Conservation (phyloP, 2,113 vertebrate species). For the Bungarus multicinctus region DNA sequence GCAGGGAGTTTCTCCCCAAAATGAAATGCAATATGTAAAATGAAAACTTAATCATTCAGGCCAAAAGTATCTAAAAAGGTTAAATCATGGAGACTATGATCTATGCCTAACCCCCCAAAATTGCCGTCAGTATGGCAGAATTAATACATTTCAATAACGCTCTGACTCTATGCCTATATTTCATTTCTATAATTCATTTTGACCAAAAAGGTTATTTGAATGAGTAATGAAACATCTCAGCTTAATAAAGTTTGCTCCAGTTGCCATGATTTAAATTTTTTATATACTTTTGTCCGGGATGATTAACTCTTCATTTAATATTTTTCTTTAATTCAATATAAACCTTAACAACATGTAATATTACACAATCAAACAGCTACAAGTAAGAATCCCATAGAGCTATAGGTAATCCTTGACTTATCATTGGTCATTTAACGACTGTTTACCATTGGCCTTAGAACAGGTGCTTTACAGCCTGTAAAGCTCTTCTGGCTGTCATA, state of each 20-base stretch:
- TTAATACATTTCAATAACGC: not conserved
- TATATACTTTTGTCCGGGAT: not conserved
- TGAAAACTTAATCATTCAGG: not conserved
- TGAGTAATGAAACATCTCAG: not conserved
- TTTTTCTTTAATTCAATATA: not conserved
- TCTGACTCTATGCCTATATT: not conserved
- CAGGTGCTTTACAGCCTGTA: no score
- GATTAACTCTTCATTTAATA: not conserved
- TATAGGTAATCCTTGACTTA: not conserved
- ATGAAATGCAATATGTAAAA: not conserved
- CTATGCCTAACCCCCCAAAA: not conserved
- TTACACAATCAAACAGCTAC: slow-evolving; percentile 10
- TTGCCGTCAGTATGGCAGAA: not conserved
- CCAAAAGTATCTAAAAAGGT: not conserved
- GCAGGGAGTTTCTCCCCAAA: not conserved
- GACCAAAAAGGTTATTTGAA: not conserved
- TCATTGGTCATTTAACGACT: not conserved
- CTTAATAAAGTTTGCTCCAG: not conserved
- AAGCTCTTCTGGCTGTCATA: not conserved
- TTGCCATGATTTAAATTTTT: not conserved
- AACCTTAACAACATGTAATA: slow-evolving; percentile 3
- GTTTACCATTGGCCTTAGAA: not conserved
- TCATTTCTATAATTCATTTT: not conserved
- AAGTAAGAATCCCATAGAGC: slow-evolving; percentile 31
- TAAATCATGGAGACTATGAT: not conserved